Conservation (phyloP, 2,113 vertebrate genomes). For the Mormoops blainvillei region DNA sequence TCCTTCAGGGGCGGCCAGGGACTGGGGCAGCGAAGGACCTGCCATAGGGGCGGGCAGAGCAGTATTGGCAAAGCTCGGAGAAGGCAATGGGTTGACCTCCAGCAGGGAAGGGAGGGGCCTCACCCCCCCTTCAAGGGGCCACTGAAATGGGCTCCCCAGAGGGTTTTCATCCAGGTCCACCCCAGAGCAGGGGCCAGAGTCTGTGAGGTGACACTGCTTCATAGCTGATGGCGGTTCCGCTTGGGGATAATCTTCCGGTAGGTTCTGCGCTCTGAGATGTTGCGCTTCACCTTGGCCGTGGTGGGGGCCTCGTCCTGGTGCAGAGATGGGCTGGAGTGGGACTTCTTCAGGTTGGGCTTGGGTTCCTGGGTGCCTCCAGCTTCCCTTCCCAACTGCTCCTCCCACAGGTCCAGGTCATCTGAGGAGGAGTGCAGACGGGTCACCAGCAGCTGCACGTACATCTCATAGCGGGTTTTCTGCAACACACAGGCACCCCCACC, state of each 20-base stretch:
- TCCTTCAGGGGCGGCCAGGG: neutral
- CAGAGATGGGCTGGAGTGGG: slow-evolving; percentile 90
- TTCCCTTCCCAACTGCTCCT: slow-evolving; percentile 74
- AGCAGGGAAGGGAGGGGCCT: neutral
- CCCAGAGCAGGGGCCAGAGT: rapidly evolving
- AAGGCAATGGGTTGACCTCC: neutral
- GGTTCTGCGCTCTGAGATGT: slow-evolving; percentile 91
- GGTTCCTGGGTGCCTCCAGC: neutral
- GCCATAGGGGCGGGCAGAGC: neutral
- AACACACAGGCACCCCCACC: neutral
- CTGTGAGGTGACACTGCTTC: neutral
- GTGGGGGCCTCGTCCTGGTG: slow-evolving; percentile 80
- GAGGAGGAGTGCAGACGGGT: slow-evolving; percentile 73
- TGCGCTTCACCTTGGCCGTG: slow-evolving; percentile 86
- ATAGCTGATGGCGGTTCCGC: slow-evolving; percentile 83
- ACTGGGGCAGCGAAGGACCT: neutral
- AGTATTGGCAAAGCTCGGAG: neutral
- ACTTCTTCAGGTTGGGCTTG: slow-evolving; percentile 83
- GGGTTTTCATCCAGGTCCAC: neutral
- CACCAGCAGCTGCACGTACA: slow-evolving; percentile 84
- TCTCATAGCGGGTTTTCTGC: slow-evolving; percentile 89
- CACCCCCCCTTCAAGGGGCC: rapidly evolving
- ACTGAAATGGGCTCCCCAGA: neutral
- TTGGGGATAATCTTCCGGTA: slow-evolving; percentile 88
- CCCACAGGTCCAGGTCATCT: slow-evolving; percentile 78